Conservation (phyloP, 2,888 invertebrate genomes). For the Cryptophagus acutangulus region DNA sequence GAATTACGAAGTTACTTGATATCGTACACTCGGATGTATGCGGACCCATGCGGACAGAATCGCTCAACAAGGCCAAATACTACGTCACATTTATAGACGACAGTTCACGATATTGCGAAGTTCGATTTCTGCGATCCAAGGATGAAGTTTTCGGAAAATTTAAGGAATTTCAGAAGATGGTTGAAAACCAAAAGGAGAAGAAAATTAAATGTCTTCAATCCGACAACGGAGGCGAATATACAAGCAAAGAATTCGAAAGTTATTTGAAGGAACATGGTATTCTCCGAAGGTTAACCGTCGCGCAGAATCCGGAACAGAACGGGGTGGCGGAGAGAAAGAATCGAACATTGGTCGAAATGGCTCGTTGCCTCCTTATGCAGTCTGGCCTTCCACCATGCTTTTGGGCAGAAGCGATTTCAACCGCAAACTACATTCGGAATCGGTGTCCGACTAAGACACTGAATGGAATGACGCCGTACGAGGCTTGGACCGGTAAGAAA, state of each 20-base stretch:
- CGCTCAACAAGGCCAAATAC: too few relatives aligned
- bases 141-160: slow-evolving; percentile 28
- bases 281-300: slow-evolving; percentile 24
- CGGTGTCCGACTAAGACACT: not conserved
- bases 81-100: too few relatives aligned
- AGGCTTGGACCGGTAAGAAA: not conserved
- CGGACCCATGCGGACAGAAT: too few relatives aligned
- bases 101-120: too few relatives aligned
- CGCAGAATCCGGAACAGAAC: slow-evolving; percentile 31
- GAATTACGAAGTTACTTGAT: too few relatives aligned
- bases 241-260: slow-evolving; percentile 18
- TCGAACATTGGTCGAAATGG: slow-evolving; percentile 25
- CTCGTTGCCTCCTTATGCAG: slow-evolving; percentile 19
- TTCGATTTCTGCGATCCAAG: slow-evolving; percentile 30
- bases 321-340: slow-evolving; percentile 26
- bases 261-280: slow-evolving; percentile 28
- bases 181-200: slow-evolving; percentile 30
- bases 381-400: slow-evolving; percentile 12
- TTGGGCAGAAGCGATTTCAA: slow-evolving; percentile 11
- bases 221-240: slow-evolving; percentile 28
- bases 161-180: slow-evolving; percentile 29
- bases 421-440: slow-evolving; percentile 6
- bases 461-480: not conserved
- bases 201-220: slow-evolving; percentile 29
- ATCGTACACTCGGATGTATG: too few relatives aligned